A percentile compares a stretch with the other conserved stretches of the same genome.
These are phyloP conservation scores for Ischnura elegans DNA, from an alignment of 2,888 invertebrate species.

Conservation along the genomic window DNA sequence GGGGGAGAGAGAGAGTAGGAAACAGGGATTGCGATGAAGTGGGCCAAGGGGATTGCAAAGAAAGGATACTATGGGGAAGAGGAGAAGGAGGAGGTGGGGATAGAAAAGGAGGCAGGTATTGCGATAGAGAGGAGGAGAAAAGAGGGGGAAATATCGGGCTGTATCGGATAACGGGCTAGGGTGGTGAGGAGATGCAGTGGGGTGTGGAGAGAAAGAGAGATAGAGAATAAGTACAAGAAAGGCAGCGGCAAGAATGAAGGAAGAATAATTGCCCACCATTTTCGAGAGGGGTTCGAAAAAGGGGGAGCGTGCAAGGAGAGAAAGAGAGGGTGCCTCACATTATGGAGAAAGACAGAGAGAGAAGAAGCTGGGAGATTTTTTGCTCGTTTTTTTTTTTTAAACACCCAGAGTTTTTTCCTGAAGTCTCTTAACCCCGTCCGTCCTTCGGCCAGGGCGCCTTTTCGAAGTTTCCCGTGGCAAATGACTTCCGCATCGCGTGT, in stretches of 20 bases:
- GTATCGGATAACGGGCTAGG: slow-evolving; percentile 1
- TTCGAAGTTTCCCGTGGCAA: neutral
- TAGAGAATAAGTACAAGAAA: neutral
- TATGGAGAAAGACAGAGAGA: neutral
- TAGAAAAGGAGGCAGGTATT: neutral
- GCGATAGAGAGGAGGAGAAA: neutral
- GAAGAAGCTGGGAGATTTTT: neutral
- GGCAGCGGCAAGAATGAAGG: neutral
- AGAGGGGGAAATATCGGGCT: neutral
- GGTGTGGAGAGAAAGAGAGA: neutral
- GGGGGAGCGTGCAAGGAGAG: neutral
- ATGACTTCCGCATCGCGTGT: slow-evolving; percentile 26
- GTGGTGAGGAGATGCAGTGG: neutral
- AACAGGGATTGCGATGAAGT: neutral
- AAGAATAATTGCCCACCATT: slow-evolving; percentile 8
- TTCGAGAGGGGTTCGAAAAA: neutral
- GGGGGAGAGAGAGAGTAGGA: neutral
- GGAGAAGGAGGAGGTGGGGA: no score
- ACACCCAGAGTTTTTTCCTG: neutral
- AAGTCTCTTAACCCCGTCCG: neutral
- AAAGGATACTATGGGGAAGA: neutral
- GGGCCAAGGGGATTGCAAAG: no score
- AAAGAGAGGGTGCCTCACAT: neutral
- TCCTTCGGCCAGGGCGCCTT: neutral
- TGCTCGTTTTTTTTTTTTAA: neutral